Conservation (phyloP, 1,140 invertebrate species). For the Cataglyphis hispanica region DNA sequence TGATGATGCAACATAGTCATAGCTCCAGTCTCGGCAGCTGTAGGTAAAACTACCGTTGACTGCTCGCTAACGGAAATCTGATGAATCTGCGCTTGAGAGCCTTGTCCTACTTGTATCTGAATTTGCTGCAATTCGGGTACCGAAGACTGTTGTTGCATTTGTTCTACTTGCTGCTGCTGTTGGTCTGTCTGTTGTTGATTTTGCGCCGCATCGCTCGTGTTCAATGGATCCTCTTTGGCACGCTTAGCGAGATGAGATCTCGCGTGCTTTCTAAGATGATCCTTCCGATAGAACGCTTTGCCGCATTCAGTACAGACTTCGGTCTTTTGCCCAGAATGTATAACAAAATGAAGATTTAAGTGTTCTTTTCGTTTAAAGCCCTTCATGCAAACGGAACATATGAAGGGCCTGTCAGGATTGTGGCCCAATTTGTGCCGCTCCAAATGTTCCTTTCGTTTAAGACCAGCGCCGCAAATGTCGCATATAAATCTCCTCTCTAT, state of each 20-base stretch:
- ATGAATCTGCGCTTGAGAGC: slow-evolving; percentile 84
- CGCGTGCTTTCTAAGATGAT: slow-evolving; percentile 92
- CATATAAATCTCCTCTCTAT: slow-evolving; percentile 90
- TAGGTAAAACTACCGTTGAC: slow-evolving; percentile 87
- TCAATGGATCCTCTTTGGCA: slow-evolving; percentile 89
- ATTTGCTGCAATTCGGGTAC: slow-evolving; percentile 78
- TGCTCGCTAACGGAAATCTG: slow-evolving; percentile 84
- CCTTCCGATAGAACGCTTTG: slow-evolving; percentile 94
- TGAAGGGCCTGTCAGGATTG: slow-evolving; percentile 92
- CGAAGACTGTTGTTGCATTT: slow-evolving; percentile 70
- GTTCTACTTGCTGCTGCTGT: slow-evolving; percentile 81
- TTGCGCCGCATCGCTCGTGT: slow-evolving; percentile 80
- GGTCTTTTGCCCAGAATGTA: slow-evolving; percentile 93
- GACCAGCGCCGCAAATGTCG: slow-evolving; percentile 89
- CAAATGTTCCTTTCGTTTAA: slow-evolving; percentile 93
- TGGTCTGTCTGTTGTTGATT: slow-evolving; percentile 76
- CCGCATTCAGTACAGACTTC: slow-evolving; percentile 91
- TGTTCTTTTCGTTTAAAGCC: slow-evolving; percentile 94
- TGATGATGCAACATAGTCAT: slow-evolving; percentile 85
- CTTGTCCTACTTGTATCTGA: slow-evolving; percentile 84
- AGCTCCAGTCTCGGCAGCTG: slow-evolving; percentile 86
- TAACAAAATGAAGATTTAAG: slow-evolving; percentile 92
- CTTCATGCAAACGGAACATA: slow-evolving; percentile 92
- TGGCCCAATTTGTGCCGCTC: slow-evolving; percentile 93
- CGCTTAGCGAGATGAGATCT: slow-evolving; percentile 91